These are phyloP conservation scores for Lepus timidus DNA, from an alignment of 2,113 vertebrate species.

Conservation along the genomic window DNA sequence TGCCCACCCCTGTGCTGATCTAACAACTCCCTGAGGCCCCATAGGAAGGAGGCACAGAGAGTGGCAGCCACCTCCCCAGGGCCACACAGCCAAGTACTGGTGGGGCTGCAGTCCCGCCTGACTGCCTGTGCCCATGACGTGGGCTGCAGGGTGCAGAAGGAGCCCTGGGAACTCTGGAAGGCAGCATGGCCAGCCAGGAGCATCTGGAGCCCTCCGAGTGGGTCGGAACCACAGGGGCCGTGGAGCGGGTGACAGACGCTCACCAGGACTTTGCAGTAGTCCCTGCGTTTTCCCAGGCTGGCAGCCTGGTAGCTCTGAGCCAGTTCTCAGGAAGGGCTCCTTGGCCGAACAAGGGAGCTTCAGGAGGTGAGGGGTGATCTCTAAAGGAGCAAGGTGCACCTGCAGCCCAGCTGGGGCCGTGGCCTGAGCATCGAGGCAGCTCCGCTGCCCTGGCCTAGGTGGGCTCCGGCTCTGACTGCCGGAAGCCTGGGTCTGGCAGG, in stretches of 20 bases:
- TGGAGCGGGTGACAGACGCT: too few species aligned
- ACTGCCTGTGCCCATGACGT: neutral
- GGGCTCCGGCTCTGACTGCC: neutral
- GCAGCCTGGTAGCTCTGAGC: neutral
- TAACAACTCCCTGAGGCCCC: too few species aligned
- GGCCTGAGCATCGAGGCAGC: neutral
- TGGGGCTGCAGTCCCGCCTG: neutral
- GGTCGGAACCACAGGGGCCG: neutral
- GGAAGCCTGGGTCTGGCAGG: neutral
- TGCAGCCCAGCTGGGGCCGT: neutral
- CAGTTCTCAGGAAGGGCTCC: conserved; percentile 14
- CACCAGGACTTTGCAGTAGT: too few species aligned
- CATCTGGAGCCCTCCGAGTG: neutral
- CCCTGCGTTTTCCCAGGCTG: too few species aligned
- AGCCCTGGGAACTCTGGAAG: neutral
- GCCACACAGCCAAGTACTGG: neutral
- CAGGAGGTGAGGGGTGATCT: neutral
- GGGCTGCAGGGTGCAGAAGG: neutral
- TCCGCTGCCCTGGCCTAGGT: neutral
- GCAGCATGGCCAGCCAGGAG: neutral
- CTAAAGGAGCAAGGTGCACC: neutral
- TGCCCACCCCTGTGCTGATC: too few species aligned
- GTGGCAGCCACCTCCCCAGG: neutral
- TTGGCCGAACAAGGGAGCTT: neutral
- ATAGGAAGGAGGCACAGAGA: neutral